These are phyloP conservation scores for Gambusia affinis DNA, from an alignment of 2,113 vertebrate species.

Conservation along the genomic window DNA sequence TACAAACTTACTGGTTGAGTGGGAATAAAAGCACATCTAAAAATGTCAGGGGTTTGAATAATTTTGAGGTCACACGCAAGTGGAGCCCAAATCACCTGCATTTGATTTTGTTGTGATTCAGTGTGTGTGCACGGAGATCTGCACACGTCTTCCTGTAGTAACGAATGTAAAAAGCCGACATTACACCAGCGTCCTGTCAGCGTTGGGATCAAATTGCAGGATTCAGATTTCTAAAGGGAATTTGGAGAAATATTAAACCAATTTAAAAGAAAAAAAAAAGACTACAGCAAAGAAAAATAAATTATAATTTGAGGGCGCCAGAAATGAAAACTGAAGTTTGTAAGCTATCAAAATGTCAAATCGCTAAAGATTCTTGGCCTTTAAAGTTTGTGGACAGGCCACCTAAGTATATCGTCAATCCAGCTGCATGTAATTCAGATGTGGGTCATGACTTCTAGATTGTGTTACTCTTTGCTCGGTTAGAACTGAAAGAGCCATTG, in stretches of 20 bases:
- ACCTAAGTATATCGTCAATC: background rate
- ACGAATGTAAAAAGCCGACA: background rate
- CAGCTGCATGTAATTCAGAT: constrained; percentile 3
- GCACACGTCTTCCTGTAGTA: background rate
- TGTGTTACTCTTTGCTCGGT: background rate
- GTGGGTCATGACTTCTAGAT: background rate
- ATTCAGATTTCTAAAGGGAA: background rate
- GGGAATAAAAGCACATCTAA: background rate
- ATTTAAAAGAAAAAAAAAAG: background rate
- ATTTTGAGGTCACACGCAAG: background rate
- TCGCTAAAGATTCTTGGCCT: background rate
- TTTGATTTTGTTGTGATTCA: background rate
- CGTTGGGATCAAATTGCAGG: background rate
- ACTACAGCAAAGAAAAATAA: background rate
- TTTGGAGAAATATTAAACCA: background rate
- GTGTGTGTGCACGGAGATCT: background rate
- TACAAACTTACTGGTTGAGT: background rate
- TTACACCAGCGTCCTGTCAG: background rate
- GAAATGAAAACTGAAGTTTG: background rate
- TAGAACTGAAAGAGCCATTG: background rate
- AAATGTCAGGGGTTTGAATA: background rate
- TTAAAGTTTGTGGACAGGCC: background rate
- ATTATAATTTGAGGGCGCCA: background rate
- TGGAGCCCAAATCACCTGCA: background rate
- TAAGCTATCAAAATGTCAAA: background rate